Conservation (phyloP, 2,888 invertebrate genomes). For the Ophioninae sp. region DNA sequence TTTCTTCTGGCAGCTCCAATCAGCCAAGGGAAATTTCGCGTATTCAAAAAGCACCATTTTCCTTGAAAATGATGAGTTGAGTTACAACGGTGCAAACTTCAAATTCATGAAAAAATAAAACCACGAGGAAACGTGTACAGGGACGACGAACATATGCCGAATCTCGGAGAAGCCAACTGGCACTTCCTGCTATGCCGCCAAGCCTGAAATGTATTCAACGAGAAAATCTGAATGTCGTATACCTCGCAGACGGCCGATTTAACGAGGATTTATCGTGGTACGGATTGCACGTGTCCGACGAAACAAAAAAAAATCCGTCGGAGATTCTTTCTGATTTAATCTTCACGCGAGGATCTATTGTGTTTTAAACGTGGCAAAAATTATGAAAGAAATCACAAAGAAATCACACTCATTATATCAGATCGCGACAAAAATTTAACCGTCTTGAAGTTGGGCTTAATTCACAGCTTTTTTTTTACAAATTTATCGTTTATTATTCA, state of each 20-base stretch:
- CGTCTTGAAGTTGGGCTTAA: neutral
- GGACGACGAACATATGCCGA: slow-evolving; percentile 70
- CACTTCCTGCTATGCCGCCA: slow-evolving; percentile 74
- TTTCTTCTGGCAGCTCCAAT: too few species aligned
- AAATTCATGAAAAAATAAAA: neutral
- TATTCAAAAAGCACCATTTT: too few species aligned
- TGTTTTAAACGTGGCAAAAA: slow-evolving; percentile 33
- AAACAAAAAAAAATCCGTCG: neutral
- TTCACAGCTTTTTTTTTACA: neutral
- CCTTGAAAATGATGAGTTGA: too few species aligned
- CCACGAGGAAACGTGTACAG: neutral
- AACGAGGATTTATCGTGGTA: neutral
- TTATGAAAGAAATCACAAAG: neutral
- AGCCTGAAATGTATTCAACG: slow-evolving; percentile 75
- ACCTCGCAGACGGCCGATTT: neutral
- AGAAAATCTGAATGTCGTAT: slow-evolving; percentile 65
- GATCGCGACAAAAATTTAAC: neutral
- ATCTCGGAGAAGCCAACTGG: slow-evolving; percentile 76
- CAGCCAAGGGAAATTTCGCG: too few species aligned
- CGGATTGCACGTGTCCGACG: neutral
- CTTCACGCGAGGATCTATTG: slow-evolving; percentile 50
- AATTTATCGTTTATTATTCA: too few species aligned
- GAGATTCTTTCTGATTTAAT: slow-evolving; percentile 26
- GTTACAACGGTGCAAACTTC: too few species aligned
- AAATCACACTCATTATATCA: neutral